Evolutionary conservation across 2,888 invertebrate species (phyloP).

Genomic region (Archips crataeganus): DNA sequence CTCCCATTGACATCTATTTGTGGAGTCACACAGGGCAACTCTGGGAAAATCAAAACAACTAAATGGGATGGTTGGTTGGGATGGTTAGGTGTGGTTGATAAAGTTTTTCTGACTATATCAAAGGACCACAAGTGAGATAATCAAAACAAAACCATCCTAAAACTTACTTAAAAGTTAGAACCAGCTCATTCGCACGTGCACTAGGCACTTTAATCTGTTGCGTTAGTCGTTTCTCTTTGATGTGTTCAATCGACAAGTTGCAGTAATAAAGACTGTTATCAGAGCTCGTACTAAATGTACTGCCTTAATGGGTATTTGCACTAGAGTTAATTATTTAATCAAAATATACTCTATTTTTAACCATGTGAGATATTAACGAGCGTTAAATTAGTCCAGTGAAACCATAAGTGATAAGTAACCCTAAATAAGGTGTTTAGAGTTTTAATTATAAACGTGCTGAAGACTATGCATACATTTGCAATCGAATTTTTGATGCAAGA

Average conservation of each 20-base stretch:
- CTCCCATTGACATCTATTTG: constrained; percentile 14
- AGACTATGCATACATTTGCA: neutral
- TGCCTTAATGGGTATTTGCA: constrained; percentile 2
- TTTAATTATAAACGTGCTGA: neutral
- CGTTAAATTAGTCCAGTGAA: neutral
- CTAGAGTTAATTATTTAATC: neutral
- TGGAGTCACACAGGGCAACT: neutral
- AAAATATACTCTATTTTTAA: neutral
- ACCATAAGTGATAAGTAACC: neutral
- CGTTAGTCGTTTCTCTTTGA: neutral
- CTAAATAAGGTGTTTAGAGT: neutral
- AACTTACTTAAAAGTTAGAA: neutral
- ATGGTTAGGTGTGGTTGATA: no score
- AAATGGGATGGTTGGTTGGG: neutral
- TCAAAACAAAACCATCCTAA: neutral
- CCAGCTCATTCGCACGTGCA: constrained; percentile 3
- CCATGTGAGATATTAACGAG: neutral
- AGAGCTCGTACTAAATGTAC: neutral
- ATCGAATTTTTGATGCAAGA: neutral
- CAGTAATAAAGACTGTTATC: constrained; percentile 7
- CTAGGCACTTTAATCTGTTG: constrained; percentile 1
- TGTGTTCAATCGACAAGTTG: neutral
- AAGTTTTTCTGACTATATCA: no score
- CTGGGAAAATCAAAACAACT: neutral
- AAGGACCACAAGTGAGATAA: no score